Evolutionary conservation across 2,797 vertebrate genomes (phyloP).

Genomic region (Melanitta fusca): DNA sequence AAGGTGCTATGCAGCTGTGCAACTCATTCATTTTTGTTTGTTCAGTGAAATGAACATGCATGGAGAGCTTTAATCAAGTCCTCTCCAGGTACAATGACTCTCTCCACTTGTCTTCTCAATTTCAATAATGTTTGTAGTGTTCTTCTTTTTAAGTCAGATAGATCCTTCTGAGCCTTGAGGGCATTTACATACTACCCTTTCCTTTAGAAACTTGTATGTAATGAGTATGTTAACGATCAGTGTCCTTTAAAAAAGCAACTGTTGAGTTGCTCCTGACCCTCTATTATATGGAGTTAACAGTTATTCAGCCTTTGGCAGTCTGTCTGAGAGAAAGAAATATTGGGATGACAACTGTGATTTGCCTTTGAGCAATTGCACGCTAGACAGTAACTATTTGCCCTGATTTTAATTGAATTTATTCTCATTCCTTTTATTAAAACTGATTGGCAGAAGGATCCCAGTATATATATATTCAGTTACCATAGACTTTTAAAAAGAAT

Average conservation of each 20-base stretch:
- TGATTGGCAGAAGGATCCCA: neutral
- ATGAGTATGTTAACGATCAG: neutral
- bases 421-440: neutral
- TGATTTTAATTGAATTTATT: neutral
- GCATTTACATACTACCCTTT: conserved; percentile 60
- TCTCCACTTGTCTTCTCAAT: conserved; percentile 43
- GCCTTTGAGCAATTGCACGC: neutral
- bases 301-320: neutral
- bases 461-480: neutral
- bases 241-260: conserved; percentile 9
- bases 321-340: neutral
- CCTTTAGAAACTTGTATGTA: conserved; percentile 47
- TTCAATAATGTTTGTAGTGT: conserved; percentile 68
- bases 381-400: neutral
- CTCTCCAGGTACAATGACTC: conserved; percentile 44
- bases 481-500: neutral
- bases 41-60: conserved; percentile 46
- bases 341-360: neutral
- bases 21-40: neutral
- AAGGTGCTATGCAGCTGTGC: neutral
- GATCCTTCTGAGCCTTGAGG: conserved; percentile 56
- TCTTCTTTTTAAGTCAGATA: conserved; percentile 59
- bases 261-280: conserved; percentile 13
- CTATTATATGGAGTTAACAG: neutral
- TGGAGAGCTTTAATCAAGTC: conserved; percentile 57